Percentiles rank a stretch among this genome's conserved stretches.
These are phyloP conservation scores for Saccopteryx leptura DNA, from an alignment of 2,113 vertebrate species.

Conservation along the genomic window DNA sequence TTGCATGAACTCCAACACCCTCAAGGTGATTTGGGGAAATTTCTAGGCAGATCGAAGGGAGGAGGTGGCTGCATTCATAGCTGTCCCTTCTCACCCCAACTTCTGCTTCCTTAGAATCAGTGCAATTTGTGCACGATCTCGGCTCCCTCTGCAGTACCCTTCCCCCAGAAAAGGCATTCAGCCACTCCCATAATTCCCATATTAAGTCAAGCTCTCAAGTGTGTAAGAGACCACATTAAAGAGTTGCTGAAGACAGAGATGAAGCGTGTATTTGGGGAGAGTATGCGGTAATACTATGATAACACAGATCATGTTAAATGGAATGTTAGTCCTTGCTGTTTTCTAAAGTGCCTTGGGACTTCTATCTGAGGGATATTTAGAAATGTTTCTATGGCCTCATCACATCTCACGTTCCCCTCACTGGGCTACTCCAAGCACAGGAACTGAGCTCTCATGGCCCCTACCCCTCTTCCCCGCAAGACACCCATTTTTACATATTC, in stretches of 20 bases:
- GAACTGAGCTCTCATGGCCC: neutral
- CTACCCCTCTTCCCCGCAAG: neutral
- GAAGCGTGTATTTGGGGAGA: neutral
- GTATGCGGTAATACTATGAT: neutral
- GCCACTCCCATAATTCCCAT: neutral
- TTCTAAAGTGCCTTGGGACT: neutral
- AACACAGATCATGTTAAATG: neutral
- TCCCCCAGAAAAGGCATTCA: neutral
- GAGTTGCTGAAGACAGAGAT: constrained; percentile 7
- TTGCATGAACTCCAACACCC: neutral
- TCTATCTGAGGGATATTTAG: neutral
- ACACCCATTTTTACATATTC: neutral
- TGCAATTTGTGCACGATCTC: neutral
- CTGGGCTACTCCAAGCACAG: neutral
- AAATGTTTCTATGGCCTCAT: neutral
- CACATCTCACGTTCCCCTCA: neutral
- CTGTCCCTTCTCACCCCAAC: neutral
- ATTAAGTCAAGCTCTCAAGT: neutral
- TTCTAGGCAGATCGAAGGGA: neutral
- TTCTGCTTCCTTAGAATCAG: constrained; percentile 5
- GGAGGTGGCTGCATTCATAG: neutral
- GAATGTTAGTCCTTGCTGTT: neutral
- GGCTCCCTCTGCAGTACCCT: neutral
- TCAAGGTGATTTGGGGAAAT: neutral
- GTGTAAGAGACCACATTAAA: neutral